phyloP scores from a whole-genome alignment of 2,888 invertebrate genomes.

The Zeuzera pyrina region DNA sequence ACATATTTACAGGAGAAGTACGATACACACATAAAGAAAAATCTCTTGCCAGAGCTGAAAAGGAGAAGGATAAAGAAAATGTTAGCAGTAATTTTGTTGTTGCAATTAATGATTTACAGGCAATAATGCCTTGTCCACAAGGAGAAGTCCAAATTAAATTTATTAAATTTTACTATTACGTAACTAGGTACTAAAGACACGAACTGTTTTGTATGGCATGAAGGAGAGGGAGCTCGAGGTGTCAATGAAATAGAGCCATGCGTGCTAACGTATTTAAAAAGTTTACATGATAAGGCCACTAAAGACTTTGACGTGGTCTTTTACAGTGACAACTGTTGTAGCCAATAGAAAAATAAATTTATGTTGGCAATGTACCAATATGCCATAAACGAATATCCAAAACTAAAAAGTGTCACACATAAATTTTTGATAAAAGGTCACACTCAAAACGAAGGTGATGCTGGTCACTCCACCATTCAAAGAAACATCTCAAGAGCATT shows the following conservation, averaged over 20 bases:
- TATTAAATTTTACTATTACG: too few relatives aligned
- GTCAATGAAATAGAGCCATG: conserved; percentile 12
- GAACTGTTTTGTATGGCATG: too few relatives aligned
- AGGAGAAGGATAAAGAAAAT: conserved; percentile 1
- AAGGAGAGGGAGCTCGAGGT: conserved; percentile 10
- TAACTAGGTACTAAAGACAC: too few relatives aligned
- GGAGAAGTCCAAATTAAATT: conserved; percentile 18
- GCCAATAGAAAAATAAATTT: conserved; percentile 14
- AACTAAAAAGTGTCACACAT: conserved; percentile 16
- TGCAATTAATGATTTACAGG: conserved; percentile 1
- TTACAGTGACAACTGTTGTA: conserved; percentile 13
- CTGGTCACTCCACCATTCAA: too few relatives aligned
- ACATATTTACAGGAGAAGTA: neutral
- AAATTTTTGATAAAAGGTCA: conserved; percentile 24
- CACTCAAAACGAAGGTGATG: conserved; percentile 25
- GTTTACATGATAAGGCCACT: conserved; percentile 5
- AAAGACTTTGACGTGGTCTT: conserved; percentile 7
- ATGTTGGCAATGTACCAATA: conserved; percentile 13
- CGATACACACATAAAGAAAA: neutral
- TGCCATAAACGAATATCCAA: conserved; percentile 5
- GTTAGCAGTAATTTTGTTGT: neutral
- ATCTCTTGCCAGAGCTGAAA: neutral
- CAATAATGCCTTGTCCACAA: conserved; percentile 19
- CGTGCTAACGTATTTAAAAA: conserved; percentile 7
- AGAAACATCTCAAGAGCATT: too few relatives aligned